These are phyloP conservation scores for Drosophila kanapiae DNA, from an alignment of 1,140 invertebrate species.

Conservation along the genomic window DNA sequence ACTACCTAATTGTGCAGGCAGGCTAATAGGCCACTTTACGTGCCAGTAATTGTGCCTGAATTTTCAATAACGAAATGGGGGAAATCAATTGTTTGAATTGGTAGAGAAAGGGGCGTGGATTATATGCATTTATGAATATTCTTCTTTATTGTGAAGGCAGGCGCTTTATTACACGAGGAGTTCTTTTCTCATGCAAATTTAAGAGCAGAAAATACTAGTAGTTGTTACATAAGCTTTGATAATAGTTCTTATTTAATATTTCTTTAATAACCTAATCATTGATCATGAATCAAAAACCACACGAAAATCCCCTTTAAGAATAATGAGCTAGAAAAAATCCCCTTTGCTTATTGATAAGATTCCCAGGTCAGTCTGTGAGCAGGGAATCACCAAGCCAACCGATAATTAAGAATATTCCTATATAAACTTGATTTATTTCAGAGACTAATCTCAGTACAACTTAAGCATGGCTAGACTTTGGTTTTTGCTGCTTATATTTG, in stretches of 20 bases:
- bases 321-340: background rate
- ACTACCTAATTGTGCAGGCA: conserved; percentile 9
- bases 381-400: background rate
- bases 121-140: background rate
- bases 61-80: conserved; percentile 2
- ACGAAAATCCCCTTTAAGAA: background rate
- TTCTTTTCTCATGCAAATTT: background rate
- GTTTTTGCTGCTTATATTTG: conserved; percentile 14
- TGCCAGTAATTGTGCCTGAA: conserved; percentile 14
- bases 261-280: background rate
- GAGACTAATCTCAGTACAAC: background rate
- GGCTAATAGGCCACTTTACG: conserved; percentile 14
- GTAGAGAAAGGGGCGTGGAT: background rate
- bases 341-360: background rate
- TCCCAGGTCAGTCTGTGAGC: background rate
- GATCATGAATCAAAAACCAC: background rate
- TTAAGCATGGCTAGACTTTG: background rate
- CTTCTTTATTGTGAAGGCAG: background rate
- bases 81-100: conserved; percentile 2
- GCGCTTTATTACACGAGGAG: too few species aligned
- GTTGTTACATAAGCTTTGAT: too few species aligned
- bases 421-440: background rate
- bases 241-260: too few species aligned
- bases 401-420: background rate
- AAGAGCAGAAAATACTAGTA: background rate